Evolutionary conservation across 2,888 invertebrate genomes (phyloP).

Genomic region (Patella ulyssiponensis): DNA sequence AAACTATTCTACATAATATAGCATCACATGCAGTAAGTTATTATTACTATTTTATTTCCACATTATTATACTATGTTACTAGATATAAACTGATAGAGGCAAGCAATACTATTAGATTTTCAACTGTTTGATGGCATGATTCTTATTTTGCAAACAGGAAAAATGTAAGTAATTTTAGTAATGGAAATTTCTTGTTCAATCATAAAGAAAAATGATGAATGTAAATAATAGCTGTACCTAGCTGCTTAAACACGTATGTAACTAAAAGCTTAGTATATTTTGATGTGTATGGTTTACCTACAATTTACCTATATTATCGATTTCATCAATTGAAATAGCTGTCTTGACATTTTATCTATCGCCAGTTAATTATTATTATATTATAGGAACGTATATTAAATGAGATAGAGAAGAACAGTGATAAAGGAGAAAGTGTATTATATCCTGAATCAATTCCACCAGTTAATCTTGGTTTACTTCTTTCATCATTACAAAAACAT

Average conservation of each 20-base stretch:
- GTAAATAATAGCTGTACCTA: no score
- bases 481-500: constrained; percentile 78
- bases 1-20: constrained; percentile 76
- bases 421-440: constrained; percentile 42
- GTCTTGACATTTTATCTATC: no score
- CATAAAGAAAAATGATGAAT: no score
- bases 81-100: background rate
- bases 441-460: constrained; percentile 50
- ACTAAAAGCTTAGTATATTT: no score
- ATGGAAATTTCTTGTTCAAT: background rate
- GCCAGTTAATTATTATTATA: background rate
- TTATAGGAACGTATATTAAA: constrained; percentile 70
- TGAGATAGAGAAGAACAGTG: constrained; percentile 62
- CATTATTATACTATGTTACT: background rate
- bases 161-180: background rate
- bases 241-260: no score
- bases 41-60: constrained; percentile 8
- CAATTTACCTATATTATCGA: no score
- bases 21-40: constrained; percentile 75
- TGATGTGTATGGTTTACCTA: no score
- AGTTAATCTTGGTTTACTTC: constrained; percentile 74
- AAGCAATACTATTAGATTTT: background rate
- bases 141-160: background rate
- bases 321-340: no score
- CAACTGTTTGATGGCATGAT: no score